A percentile compares a stretch with the other conserved stretches of the same genome.
phyloP scores from a whole-genome alignment of 2,888 invertebrate genomes.

The Drosophila hamatofila region DNA sequence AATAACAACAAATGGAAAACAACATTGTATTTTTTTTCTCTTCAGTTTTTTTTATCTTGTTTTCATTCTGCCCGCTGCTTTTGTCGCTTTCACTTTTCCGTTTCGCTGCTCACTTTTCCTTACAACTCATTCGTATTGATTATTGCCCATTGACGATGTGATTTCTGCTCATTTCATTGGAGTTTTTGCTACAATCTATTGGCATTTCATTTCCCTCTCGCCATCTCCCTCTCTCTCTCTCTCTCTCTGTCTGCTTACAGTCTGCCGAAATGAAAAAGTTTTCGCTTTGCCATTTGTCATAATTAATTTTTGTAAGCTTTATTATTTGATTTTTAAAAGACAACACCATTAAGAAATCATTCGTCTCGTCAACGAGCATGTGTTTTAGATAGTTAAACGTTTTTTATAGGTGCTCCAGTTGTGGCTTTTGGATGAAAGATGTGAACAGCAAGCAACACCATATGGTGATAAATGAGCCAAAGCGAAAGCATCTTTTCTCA shows the following conservation, averaged over 20 bases:
- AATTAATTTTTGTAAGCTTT: conserved; percentile 70
- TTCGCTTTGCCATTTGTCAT: conserved; percentile 74
- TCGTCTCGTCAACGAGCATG: conserved; percentile 27
- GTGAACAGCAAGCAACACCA: conserved; percentile 7
- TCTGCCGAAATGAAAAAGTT: conserved; percentile 72
- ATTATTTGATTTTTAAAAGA: conserved; percentile 69
- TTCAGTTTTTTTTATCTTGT: conserved; percentile 23
- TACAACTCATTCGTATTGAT: conserved; percentile 63
- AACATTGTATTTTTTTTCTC: conserved; percentile 16
- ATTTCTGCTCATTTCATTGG: conserved; percentile 45
- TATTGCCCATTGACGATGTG: conserved; percentile 69
- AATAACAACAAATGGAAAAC: conserved; percentile 21
- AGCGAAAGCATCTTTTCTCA: conserved; percentile 59
- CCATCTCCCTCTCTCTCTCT: background rate
- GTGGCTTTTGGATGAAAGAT: conserved; percentile 43
- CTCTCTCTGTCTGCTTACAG: background rate
- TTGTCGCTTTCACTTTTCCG: conserved; percentile 75
- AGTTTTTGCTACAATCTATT: conserved; percentile 20
- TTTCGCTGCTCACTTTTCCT: conserved; percentile 62
- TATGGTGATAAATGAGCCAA: conserved; percentile 54
- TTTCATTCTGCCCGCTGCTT: conserved; percentile 53
- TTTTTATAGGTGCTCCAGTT: conserved; percentile 60
- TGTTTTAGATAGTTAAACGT: conserved; percentile 30
- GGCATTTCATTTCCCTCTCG: conserved; percentile 20
- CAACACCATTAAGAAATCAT: conserved; percentile 51